Percentiles rank a stretch among this genome's conserved stretches.
Evolutionary conservation across 2,797 vertebrate species (phyloP).

Genomic region (Gobio occitaniae): DNA sequence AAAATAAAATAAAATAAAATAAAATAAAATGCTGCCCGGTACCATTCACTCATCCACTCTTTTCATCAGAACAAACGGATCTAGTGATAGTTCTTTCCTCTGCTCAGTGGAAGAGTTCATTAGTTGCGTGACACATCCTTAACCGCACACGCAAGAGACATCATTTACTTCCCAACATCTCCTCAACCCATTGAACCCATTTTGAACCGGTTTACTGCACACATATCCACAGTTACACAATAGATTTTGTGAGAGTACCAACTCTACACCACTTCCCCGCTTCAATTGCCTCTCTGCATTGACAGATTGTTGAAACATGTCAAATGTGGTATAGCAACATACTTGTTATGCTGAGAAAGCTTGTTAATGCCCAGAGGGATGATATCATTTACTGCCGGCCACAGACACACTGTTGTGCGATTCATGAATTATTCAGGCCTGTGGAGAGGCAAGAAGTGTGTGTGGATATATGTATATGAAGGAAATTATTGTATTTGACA

Average conservation of each 20-base stretch:
- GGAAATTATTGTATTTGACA: constrained; percentile 52
- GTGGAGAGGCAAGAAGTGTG: neutral
- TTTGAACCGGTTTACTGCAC: neutral
- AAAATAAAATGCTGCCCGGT: too few species aligned
- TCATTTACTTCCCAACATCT: neutral
- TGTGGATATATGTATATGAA: constrained; percentile 41
- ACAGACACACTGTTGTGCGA: constrained; percentile 28
- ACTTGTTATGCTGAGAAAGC: constrained; percentile 47
- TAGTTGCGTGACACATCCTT: neutral
- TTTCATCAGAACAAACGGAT: neutral
- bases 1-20: too few species aligned
- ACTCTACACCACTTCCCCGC: constrained; percentile 8
- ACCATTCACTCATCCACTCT: neutral
- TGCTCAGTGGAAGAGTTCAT: neutral
- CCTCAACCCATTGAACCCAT: constrained; percentile 16
- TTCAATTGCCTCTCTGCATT: constrained; percentile 28
- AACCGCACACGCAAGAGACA: neutral
- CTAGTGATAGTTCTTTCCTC: neutral
- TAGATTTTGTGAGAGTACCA: neutral
- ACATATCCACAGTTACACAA: neutral
- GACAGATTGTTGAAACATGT: constrained; percentile 53
- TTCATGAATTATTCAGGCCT: constrained; percentile 50
- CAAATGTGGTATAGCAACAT: constrained; percentile 36
- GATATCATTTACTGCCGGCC: constrained; percentile 36
- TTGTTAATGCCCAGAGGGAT: constrained; percentile 43